Conservation (phyloP, 1,140 invertebrate genomes). For the Pogonomyrmex californicus region DNA sequence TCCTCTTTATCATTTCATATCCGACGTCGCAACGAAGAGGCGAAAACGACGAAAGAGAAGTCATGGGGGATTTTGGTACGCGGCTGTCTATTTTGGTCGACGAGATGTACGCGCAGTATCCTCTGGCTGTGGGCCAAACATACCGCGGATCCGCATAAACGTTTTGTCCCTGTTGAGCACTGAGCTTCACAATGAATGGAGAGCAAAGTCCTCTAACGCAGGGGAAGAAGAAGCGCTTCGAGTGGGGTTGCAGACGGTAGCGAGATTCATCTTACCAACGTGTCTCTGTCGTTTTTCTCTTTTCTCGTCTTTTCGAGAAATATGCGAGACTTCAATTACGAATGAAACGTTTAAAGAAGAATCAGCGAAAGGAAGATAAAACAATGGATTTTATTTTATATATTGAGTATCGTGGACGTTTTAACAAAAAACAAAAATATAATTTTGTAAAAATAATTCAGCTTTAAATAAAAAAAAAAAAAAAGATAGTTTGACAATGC, state of each 20-base stretch:
- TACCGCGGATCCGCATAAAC: constrained; percentile 81
- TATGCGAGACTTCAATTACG: background rate
- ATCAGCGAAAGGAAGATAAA: background rate
- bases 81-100: constrained; percentile 82
- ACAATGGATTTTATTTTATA: constrained; percentile 2
- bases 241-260: background rate
- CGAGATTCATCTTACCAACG: background rate
- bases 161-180: constrained; percentile 82
- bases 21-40: constrained; percentile 49
- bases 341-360: constrained; percentile 6
- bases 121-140: constrained; percentile 82
- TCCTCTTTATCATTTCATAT: constrained; percentile 13
- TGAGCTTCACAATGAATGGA: constrained; percentile 79
- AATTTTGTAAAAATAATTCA: background rate
- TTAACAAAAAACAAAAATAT: constrained; percentile 9
- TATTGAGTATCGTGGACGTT: background rate
- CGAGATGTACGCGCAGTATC: constrained; percentile 85
- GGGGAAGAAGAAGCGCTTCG: constrained; percentile 20
- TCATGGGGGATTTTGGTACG: constrained; percentile 85
- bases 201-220: constrained; percentile 62
- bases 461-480: background rate
- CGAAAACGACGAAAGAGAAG: constrained; percentile 76
- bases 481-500: background rate
- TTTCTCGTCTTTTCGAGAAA: background rate
- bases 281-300: background rate